Base-by-base conservation (phyloP, 2,888 invertebrate genomes). In the Aromia moschata region DNA sequence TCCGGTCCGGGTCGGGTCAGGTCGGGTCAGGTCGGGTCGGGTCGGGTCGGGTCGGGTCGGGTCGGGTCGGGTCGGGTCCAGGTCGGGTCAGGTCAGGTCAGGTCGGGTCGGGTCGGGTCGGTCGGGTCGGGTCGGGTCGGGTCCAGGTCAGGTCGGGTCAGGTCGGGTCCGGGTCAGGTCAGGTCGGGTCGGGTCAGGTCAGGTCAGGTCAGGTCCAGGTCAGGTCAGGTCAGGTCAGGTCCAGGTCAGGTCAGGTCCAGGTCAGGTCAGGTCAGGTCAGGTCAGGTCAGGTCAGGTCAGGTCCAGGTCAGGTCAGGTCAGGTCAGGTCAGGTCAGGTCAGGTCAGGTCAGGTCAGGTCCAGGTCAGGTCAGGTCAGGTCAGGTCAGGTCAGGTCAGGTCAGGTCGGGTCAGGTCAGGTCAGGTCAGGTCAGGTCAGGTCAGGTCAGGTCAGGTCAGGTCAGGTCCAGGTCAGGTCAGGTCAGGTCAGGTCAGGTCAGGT, bases 361-460 rank as follows among this genome's bases (percentile, higher is more conserved):
- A 56, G 25, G 25, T 25, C 4, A 25, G 25, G 25, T 25, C 4
- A 25, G 25, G 46, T 46, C 43, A 58, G 38, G 55, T 64, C 55
- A 45, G 43, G 60, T 57, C 58, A 60, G 60, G 60, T 60, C 60
- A 57, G 60, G 62, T 57, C 63, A 57, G 56, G 62, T 62, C 53
- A 57, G 59, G 58, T 58, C 44, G 56, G 25, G 25, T 25, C 25
- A 25, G 25, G 25, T 25, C 25, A 25, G 25, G 25, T 25, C 25
- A 25, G 25, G 64, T 62, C 53, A 59, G 58, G 54, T 55, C 63
- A 46, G 60, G 65, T 63, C 49, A 51, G 63, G 60, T 63, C 60
- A 56, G 64, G 60, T 62, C 60, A 60, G 62, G 62, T 56, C 49
- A 49, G 56, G 56, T 61, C 43, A 61, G 61, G 61, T 58, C 56